Evolutionary conservation across 1,140 invertebrate genomes (phyloP), one percentile per base, ranked within the genome.

Genomic region (Sogatella furcifera): DNA sequence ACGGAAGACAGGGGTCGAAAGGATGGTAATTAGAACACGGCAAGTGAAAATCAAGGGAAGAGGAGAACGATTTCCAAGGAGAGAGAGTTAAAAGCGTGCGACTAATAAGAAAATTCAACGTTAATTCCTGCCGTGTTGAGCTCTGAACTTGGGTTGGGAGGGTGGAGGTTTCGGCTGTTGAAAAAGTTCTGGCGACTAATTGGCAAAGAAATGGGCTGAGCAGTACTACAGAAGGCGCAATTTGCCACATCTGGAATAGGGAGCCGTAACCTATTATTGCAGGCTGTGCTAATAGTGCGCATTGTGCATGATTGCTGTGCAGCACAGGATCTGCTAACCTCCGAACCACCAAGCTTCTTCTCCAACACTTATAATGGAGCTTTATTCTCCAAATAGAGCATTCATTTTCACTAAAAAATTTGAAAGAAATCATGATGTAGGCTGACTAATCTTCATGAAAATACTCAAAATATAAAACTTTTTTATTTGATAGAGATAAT

Each of bases 71-170:
- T 38, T 38, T 4, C 34, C 34, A 38, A 38, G 34, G 34, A 17
- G 57, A 52, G 44, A 10, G 46, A 22, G 43, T 44, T 31, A 46
- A 57, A 58, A 52, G 57, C 46, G 57, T 19, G 57, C 3, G 38
- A 38, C 55, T 57, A 46, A 59, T 49, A 59, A 59, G 57, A 59
- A 59, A 59, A 59, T 59, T 59, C 52, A 31, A 44, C 44, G 19
- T 52, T 52, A 52, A 31, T 15, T 17, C 46, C 34, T 38, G 34
- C 34, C 34, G 11, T 38, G 34, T 38, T 38, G 34, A 38, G 34
- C 34, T 38, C 34, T 38, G 11, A 38, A 9, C 34, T 2, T 38
- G 8, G 11, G 34, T 38, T 38, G 34, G 34, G 11, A 38, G 34
- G 13, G n/a, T 49, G 21, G 5, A 49, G 21, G 46, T 22, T 19